Percentiles rank a stretch among this genome's conserved stretches.
phyloP scores from a whole-genome alignment of 2,797 vertebrate species.

The Eulemur mongoz region DNA sequence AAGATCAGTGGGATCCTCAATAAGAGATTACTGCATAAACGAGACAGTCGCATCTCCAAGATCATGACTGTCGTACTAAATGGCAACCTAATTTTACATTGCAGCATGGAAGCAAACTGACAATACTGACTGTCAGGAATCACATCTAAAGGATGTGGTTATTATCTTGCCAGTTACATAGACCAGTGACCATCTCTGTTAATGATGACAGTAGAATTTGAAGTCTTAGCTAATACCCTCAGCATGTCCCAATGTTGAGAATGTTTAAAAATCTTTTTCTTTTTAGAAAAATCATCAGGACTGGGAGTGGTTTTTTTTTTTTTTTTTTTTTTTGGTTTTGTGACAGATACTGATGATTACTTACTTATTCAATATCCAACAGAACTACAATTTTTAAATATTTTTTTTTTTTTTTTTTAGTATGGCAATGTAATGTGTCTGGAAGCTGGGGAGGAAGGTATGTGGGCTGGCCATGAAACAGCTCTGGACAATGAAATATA shows the following conservation, averaged over 20 bases:
- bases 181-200: background rate
- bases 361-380: background rate
- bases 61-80: background rate
- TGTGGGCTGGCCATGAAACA: background rate
- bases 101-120: background rate
- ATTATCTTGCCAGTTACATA: background rate
- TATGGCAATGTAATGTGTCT: background rate
- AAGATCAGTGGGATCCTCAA: background rate
- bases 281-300: background rate
- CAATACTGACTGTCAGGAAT: background rate
- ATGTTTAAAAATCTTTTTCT: background rate
- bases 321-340: background rate
- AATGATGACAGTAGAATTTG: background rate
- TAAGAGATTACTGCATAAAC: background rate
- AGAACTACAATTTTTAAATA: background rate
- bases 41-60: background rate
- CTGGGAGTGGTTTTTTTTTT: background rate
- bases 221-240: background rate
- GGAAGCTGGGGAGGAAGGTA: background rate
- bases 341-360: background rate
- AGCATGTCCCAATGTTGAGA: background rate
- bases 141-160: background rate
- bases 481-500: background rate
- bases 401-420: background rate
- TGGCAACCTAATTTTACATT: background rate